Evolutionary conservation across 2,797 vertebrate genomes (phyloP).

Genomic region (Myotis myotis): DNA sequence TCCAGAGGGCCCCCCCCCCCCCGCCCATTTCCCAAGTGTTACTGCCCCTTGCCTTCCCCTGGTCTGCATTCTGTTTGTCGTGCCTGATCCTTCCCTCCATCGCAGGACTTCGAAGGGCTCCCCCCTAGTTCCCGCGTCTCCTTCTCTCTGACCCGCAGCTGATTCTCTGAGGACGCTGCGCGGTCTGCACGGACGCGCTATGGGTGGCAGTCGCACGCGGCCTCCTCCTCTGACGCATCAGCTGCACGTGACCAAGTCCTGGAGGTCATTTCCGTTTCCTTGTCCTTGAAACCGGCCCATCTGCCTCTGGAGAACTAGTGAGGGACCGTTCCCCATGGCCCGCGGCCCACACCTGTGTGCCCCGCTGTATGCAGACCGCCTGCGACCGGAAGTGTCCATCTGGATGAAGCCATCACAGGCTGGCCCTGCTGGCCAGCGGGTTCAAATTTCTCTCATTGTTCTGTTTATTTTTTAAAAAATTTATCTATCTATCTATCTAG

Average conservation of each 20-base stretch:
- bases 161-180: background rate
- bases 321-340: background rate
- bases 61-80: conserved; percentile 47
- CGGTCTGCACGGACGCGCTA: background rate
- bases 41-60: conserved; percentile 39
- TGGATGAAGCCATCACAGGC: background rate
- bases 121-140: background rate
- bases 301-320: background rate
- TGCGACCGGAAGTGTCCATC: background rate
- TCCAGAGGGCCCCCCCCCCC: conserved; percentile 55
- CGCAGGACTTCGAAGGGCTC: conserved; percentile 5
- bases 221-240: background rate
- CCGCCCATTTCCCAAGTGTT: conserved; percentile 64
- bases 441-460: background rate
- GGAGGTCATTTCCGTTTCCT: background rate
- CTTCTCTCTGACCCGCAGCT: background rate
- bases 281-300: background rate
- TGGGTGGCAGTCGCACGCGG: background rate
- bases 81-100: conserved; percentile 46
- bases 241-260: background rate
- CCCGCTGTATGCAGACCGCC: background rate
- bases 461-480: background rate
- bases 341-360: background rate
- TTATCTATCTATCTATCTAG: background rate
- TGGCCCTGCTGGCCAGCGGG: background rate